Percentiles rank a stretch among this genome's conserved stretches.
Evolutionary conservation across 2,888 invertebrate species (phyloP).

Genomic region (Campoplex capitator): DNA sequence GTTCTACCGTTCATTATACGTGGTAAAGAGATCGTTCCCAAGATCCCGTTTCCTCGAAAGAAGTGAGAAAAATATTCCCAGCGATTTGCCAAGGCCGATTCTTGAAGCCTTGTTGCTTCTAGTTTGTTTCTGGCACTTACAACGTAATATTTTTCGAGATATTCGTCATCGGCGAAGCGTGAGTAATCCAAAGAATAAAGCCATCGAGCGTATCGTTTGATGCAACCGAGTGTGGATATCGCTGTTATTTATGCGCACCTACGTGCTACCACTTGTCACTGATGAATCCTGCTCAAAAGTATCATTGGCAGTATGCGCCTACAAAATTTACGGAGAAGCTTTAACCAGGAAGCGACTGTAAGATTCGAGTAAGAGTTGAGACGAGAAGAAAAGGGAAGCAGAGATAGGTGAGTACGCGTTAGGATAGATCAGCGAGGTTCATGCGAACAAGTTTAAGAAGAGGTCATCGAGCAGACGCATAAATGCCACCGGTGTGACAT

Average conservation of each 20-base stretch:
- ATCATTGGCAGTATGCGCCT: constrained; percentile 65
- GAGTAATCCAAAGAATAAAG: constrained; percentile 28
- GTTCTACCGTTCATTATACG: constrained; percentile 39
- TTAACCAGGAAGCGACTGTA: constrained; percentile 61
- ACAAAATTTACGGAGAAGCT: constrained; percentile 68
- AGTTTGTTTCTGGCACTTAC: not conserved
- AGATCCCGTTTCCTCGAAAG: constrained; percentile 5
- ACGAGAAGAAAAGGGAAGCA: not conserved
- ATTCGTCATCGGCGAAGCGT: constrained; percentile 51
- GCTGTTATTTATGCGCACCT: constrained; percentile 24
- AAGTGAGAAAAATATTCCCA: constrained; percentile 24
- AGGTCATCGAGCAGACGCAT: constrained; percentile 14
- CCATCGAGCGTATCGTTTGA: constrained; percentile 57
- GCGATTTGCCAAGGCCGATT: constrained; percentile 23
- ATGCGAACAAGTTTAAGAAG: constrained; percentile 4
- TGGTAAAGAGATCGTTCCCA: constrained; percentile 13
- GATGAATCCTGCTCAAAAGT: constrained; percentile 48
- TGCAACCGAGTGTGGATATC: constrained; percentile 44
- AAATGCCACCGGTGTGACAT: constrained; percentile 56
- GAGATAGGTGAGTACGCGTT: not conserved
- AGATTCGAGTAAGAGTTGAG: constrained; percentile 44
- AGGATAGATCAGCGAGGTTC: not conserved
- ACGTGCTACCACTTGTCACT: constrained; percentile 30
- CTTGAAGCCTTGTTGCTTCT: not conserved
- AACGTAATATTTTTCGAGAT: constrained; percentile 11